Evolutionary conservation across 2,888 invertebrate species (phyloP).

Genomic region (Bombylius discolor): DNA sequence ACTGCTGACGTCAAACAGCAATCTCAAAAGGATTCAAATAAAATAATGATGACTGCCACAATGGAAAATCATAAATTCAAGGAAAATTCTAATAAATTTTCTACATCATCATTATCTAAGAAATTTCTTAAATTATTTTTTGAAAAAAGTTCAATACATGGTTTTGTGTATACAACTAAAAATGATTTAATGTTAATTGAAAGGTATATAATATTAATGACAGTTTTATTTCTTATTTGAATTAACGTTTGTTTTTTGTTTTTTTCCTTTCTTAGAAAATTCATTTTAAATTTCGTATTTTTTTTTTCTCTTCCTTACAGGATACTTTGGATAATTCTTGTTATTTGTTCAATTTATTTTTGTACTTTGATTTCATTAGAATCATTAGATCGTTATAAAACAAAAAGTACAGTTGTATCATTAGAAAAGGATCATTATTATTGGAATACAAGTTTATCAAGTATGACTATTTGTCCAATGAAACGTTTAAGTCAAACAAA

Average conservation of each 20-base stretch:
- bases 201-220: slow-evolving; percentile 14
- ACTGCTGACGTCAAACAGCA: too few species aligned
- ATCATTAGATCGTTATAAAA: slow-evolving; percentile 27
- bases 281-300: neutral
- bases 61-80: too few species aligned
- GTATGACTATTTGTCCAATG: slow-evolving; percentile 32
- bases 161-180: slow-evolving; percentile 25
- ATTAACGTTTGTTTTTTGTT: neutral
- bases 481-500: slow-evolving; percentile 21
- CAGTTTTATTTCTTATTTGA: too few species aligned
- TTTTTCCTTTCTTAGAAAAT: neutral
- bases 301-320: slow-evolving; percentile 13
- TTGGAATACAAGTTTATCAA: slow-evolving; percentile 31
- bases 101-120: neutral
- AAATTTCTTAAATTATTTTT: slow-evolving; percentile 22
- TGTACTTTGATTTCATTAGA: slow-evolving; percentile 26
- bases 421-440: slow-evolving; percentile 31
- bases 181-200: slow-evolving; percentile 21
- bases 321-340: slow-evolving; percentile 24
- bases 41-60: too few species aligned
- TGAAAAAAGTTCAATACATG: slow-evolving; percentile 27
- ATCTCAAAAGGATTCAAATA: too few species aligned
- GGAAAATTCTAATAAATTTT: too few species aligned
- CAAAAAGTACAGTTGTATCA: slow-evolving; percentile 30
- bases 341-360: slow-evolving; percentile 22